Conservation (phyloP, 2,113 vertebrate genomes). For the human region DNA sequence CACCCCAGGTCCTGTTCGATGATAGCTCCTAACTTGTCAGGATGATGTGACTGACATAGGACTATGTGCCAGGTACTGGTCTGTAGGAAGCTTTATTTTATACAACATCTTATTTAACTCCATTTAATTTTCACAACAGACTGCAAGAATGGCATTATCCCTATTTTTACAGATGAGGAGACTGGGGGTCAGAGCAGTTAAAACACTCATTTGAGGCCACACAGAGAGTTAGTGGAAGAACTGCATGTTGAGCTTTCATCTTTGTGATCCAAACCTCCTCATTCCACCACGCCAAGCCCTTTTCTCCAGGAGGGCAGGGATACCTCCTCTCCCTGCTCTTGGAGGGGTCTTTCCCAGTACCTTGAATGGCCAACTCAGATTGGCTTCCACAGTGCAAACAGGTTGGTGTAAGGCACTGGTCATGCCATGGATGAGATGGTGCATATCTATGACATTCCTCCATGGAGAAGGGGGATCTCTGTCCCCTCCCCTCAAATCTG, state of each 20-base stretch:
- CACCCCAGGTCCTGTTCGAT: neutral
- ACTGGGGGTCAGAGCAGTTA: neutral
- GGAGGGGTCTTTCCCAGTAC: too few species aligned
- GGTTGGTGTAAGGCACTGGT: neutral
- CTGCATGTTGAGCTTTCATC: neutral
- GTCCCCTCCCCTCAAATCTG: neutral
- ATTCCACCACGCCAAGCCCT: too few species aligned
- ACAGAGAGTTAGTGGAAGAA: neutral
- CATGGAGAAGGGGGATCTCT: accelerated
- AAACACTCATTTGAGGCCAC: neutral
- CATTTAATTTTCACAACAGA: neutral
- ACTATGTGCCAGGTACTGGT: too few species aligned
- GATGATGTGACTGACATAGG: neutral
- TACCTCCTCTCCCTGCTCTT: neutral
- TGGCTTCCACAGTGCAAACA: neutral
- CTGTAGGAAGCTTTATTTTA: neutral
- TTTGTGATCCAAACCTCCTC: neutral
- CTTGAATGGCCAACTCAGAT: neutral
- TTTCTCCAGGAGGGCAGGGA: accelerated
- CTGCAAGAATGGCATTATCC: too few species aligned
- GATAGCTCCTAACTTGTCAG: neutral
- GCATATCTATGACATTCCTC: neutral
- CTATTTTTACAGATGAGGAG: neutral
- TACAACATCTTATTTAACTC: neutral
- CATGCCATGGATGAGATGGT: neutral